A percentile compares a stretch with the other conserved stretches of the same genome.
phyloP scores from a whole-genome alignment of 2,113 vertebrate genomes.

The Nymphicus hollandicus region DNA sequence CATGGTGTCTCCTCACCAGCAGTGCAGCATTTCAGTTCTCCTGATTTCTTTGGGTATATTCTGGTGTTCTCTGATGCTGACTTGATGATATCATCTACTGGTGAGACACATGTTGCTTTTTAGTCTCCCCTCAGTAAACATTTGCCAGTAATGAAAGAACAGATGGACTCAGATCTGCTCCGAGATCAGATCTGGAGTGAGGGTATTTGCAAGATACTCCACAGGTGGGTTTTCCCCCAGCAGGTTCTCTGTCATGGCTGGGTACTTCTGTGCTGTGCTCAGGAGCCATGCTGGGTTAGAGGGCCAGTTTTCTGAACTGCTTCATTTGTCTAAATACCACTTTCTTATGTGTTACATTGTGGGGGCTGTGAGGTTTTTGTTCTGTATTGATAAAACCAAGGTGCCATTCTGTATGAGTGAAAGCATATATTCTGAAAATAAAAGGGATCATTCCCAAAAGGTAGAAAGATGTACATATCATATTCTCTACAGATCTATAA shows the following conservation, averaged over 20 bases:
- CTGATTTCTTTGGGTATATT: neutral
- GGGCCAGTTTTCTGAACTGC: neutral
- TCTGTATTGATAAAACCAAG: neutral
- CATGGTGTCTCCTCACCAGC: neutral
- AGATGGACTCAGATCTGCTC: neutral
- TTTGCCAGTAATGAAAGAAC: conserved; percentile 11
- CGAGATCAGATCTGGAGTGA: neutral
- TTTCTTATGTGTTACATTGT: neutral
- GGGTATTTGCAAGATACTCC: neutral
- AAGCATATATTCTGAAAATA: neutral
- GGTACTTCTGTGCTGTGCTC: neutral
- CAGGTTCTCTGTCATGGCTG: neutral
- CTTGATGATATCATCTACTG: neutral
- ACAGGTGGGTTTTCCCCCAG: neutral
- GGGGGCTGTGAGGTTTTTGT: neutral
- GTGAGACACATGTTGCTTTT: neutral
- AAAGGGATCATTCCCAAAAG: neutral
- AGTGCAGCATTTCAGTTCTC: neutral
- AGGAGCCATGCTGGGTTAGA: neutral
- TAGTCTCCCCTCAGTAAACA: neutral
- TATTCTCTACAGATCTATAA: neutral
- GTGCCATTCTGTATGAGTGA: neutral
- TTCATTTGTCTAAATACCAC: neutral
- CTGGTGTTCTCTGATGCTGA: neutral
- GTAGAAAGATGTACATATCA: neutral